phyloP scores from a whole-genome alignment of 2,888 invertebrate genomes.

The Thalpophila matura region DNA sequence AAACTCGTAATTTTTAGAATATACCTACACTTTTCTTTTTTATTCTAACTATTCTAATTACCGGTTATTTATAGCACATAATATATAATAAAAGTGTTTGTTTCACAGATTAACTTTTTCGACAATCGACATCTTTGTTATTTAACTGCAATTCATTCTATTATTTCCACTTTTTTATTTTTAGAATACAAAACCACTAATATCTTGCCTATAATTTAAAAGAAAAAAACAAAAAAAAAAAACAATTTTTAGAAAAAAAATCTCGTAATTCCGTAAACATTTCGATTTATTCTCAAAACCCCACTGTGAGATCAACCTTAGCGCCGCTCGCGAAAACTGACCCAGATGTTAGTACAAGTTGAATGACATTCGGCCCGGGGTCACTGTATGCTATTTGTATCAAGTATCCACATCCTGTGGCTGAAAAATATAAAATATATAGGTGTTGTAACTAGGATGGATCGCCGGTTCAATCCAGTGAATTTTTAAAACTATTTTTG shows the following conservation, averaged over 20 bases:
- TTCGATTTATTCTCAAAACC: not conserved
- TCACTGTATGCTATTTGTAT: constrained; percentile 44
- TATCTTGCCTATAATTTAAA: too few relatives aligned
- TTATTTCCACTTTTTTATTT: too few relatives aligned
- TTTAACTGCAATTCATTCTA: too few relatives aligned
- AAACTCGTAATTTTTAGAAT: not conserved
- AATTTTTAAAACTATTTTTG: constrained; percentile 4
- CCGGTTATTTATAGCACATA: not conserved
- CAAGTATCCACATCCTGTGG: constrained; percentile 60
- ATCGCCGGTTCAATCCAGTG: constrained; percentile 9
- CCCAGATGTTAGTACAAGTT: constrained; percentile 57
- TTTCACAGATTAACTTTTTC: not conserved
- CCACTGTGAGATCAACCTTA: constrained; percentile 22
- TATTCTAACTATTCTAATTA: not conserved
- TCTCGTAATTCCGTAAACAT: too few relatives aligned
- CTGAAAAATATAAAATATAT: constrained; percentile 47
- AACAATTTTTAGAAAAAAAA: not conserved
- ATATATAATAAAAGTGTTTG: not conserved
- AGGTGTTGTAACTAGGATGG: constrained; percentile 47
- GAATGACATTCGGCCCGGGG: constrained; percentile 55
- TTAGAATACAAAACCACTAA: too few relatives aligned
- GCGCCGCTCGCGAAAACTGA: constrained; percentile 56
- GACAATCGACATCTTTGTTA: not conserved
- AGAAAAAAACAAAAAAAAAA: too few relatives aligned
- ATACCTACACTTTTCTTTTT: constrained; percentile 4